A percentile compares a stretch with the other conserved stretches of the same genome.
Conservation (phyloP, 2,113 vertebrate genomes). For the Eptatretus burgeri region DNA sequence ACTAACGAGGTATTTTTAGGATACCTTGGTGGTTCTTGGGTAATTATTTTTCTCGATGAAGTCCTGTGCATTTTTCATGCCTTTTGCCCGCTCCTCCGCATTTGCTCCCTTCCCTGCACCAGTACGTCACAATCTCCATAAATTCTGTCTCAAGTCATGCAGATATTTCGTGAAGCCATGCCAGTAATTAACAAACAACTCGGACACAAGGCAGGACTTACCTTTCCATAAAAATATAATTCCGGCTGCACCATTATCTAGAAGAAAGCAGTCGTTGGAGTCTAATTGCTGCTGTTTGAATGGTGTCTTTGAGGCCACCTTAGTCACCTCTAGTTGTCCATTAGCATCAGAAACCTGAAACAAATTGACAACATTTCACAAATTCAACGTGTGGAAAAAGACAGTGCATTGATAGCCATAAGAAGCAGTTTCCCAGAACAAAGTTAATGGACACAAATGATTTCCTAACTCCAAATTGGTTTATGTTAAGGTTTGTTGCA, state of each 20-base stretch:
- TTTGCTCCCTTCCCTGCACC: slow-evolving; percentile 1
- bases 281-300: slow-evolving; percentile 21
- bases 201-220: slow-evolving; percentile 9
- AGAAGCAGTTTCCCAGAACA: too few relatives aligned
- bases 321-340: slow-evolving; percentile 15
- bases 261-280: slow-evolving; percentile 20
- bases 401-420: too few relatives aligned
- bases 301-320: slow-evolving; percentile 17
- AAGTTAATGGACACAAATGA: too few relatives aligned
- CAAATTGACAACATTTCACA: too few relatives aligned
- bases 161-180: too few relatives aligned
- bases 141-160: too few relatives aligned
- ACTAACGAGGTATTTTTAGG: too few relatives aligned
- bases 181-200: too few relatives aligned
- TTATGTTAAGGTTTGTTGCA: too few relatives aligned
- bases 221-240: slow-evolving; percentile 32
- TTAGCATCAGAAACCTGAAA: slow-evolving; percentile 22
- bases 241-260: slow-evolving; percentile 18
- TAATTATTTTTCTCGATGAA: slow-evolving; percentile 21
- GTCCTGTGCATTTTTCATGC: slow-evolving; percentile 12
- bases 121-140: too few relatives aligned
- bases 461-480: too few relatives aligned
- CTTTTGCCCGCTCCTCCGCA: neutral
- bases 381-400: too few relatives aligned
- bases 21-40: slow-evolving; percentile 17